A percentile compares a stretch with the other conserved stretches of the same genome.
Conservation (phyloP, 1,140 invertebrate species). For the Drosophila ambigua region DNA sequence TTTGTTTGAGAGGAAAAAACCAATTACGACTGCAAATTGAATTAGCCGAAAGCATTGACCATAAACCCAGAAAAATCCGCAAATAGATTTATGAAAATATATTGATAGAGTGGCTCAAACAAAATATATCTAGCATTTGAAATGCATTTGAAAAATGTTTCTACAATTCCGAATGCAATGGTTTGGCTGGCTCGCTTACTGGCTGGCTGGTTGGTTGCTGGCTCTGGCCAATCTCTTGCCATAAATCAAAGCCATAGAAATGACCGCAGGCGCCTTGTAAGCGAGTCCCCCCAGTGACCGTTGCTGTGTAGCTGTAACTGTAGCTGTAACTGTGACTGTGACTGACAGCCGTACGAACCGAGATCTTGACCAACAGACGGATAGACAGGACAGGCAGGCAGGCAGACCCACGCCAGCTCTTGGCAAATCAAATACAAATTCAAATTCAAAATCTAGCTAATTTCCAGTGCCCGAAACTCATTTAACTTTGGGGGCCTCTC, state of each 20-base stretch:
- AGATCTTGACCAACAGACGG: constrained; percentile 68
- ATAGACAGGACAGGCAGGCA: constrained; percentile 15
- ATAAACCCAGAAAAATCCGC: constrained; percentile 38
- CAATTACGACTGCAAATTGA: constrained; percentile 59
- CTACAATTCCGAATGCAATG: constrained; percentile 67
- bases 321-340: constrained; percentile 49
- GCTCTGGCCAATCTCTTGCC: constrained; percentile 72
- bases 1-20: constrained; percentile 8
- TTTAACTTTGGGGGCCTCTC: constrained; percentile 53
- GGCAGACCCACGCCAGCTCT: constrained; percentile 69
- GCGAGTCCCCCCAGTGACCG: constrained; percentile 64
- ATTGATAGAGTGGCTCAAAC: constrained; percentile 34
- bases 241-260: constrained; percentile 77
- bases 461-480: constrained; percentile 69
- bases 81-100: constrained; percentile 36
- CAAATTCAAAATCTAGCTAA: constrained; percentile 63
- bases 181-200: constrained; percentile 44
- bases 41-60: constrained; percentile 45
- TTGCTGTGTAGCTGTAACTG: constrained; percentile 9
- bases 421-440: constrained; percentile 68
- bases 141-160: constrained; percentile 75
- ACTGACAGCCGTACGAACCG: constrained; percentile 71
- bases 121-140: constrained; percentile 22
- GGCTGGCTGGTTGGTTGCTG: constrained; percentile 48
- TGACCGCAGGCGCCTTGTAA: constrained; percentile 79